Percentiles rank a stretch among this genome's conserved stretches.
phyloP scores from a whole-genome alignment of 1,140 invertebrate species.

The Matsumurasca onukii region DNA sequence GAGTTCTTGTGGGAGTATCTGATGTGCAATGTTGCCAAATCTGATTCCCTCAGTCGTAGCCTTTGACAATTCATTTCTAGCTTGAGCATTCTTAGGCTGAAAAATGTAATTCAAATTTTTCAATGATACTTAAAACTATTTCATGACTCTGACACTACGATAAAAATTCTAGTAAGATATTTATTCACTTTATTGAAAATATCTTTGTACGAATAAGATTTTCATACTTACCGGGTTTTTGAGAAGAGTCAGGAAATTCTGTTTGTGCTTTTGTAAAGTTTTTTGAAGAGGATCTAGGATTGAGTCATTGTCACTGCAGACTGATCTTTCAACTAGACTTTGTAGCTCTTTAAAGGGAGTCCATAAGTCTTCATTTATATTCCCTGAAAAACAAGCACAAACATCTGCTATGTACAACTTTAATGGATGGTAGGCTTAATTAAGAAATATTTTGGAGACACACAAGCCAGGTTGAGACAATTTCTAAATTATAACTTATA shows the following conservation, averaged over 20 bases:
- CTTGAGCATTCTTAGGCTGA: slow-evolving; percentile 74
- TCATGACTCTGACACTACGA: neutral
- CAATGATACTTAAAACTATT: neutral
- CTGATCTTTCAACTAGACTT: slow-evolving; percentile 67
- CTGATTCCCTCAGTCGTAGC: slow-evolving; percentile 77
- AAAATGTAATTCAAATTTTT: slow-evolving; percentile 35
- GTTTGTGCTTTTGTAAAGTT: slow-evolving; percentile 75
- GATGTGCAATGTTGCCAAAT: slow-evolving; percentile 71
- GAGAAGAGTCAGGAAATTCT: slow-evolving; percentile 83
- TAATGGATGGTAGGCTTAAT: too few relatives aligned
- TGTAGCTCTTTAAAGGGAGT: slow-evolving; percentile 82
- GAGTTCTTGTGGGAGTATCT: slow-evolving; percentile 77
- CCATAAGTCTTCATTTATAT: slow-evolving; percentile 80
- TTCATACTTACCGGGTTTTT: slow-evolving; percentile 77
- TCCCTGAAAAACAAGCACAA: too few relatives aligned
- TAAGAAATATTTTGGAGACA: too few relatives aligned
- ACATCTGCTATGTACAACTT: too few relatives aligned
- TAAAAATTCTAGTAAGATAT: neutral
- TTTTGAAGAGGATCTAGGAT: slow-evolving; percentile 77
- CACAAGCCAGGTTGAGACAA: too few relatives aligned
- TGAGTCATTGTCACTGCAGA: slow-evolving; percentile 62
- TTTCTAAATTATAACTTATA: too few relatives aligned
- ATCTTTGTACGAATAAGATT: neutral
- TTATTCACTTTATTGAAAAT: neutral
- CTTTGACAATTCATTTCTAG: slow-evolving; percentile 76